phyloP scores from a whole-genome alignment of 2,113 vertebrate species.

The Gymnocephalus cernua region DNA sequence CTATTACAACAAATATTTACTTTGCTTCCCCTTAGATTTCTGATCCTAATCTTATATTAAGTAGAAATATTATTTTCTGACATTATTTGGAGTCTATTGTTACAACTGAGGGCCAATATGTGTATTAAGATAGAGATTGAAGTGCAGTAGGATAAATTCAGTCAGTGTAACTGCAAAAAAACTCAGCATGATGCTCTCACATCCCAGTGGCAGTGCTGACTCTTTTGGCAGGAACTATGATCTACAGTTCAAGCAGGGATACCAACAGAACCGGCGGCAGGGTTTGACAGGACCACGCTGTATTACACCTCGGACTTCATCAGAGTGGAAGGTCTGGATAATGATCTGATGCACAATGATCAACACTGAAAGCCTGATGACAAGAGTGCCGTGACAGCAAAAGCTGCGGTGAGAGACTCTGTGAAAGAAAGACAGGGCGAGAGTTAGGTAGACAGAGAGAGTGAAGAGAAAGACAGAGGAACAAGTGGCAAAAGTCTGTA shows the following conservation, averaged over 20 bases:
- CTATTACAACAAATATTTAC: not conserved
- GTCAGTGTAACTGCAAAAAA: slow-evolving; percentile 29
- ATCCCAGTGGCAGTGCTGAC: slow-evolving; percentile 39
- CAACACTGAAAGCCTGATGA: slow-evolving; percentile 62
- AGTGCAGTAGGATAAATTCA: slow-evolving; percentile 25
- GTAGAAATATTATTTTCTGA: slow-evolving; percentile 9
- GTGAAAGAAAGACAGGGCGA: slow-evolving; percentile 26
- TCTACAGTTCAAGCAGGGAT: slow-evolving; percentile 61
- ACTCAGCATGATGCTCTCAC: slow-evolving; percentile 38
- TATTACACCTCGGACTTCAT: slow-evolving; percentile 61
- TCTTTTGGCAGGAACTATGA: slow-evolving; percentile 54
- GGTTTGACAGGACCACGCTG: slow-evolving; percentile 44
- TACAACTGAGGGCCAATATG: slow-evolving; percentile 6
- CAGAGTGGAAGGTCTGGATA: slow-evolving; percentile 52
- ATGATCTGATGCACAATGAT: slow-evolving; percentile 68
- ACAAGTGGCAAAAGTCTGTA: slow-evolving; percentile 1
- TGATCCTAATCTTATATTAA: not conserved
- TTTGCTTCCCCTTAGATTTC: not conserved
- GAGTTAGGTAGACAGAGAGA: slow-evolving; percentile 22
- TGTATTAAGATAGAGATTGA: slow-evolving; percentile 1
- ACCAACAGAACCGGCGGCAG: slow-evolving; percentile 26
- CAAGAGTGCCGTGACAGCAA: slow-evolving; percentile 54
- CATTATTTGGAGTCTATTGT: slow-evolving; percentile 13
- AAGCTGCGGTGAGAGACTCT: slow-evolving; percentile 38
- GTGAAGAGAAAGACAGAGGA: not conserved